phyloP scores from a whole-genome alignment of 2,888 invertebrate species.

The Tetragnatha montana region DNA sequence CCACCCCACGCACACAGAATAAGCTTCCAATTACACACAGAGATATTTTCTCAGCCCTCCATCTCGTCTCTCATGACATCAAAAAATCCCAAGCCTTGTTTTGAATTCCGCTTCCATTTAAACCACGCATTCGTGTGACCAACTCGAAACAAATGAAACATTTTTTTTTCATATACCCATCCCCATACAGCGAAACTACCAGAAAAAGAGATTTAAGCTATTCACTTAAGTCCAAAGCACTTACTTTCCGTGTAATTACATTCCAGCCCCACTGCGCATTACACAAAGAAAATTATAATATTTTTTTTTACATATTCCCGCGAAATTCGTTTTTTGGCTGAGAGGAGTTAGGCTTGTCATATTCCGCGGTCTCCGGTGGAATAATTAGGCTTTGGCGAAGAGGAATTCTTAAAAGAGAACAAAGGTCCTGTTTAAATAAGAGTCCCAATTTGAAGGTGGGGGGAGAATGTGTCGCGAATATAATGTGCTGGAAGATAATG shows the following conservation, averaged over 20 bases:
- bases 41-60: no score
- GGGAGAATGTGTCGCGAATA: background rate
- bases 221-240: conserved; percentile 21
- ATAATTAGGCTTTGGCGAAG: conserved; percentile 13
- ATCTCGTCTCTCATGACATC: no score
- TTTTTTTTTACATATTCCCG: background rate
- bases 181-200: no score
- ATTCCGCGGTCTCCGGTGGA: background rate
- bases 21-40: no score
- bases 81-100: no score
- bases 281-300: background rate
- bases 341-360: conserved; percentile 22
- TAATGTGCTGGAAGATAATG: conserved; percentile 25
- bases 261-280: background rate
- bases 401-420: background rate
- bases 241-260: conserved; percentile 5
- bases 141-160: no score
- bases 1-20: no score
- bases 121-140: no score
- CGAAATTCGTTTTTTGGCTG: background rate
- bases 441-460: background rate
- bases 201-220: background rate
- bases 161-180: no score
- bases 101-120: no score
- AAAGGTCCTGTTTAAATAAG: conserved; percentile 10